Base-by-base conservation (phyloP, 1,140 invertebrate species). In the Bombus waltoni region DNA sequence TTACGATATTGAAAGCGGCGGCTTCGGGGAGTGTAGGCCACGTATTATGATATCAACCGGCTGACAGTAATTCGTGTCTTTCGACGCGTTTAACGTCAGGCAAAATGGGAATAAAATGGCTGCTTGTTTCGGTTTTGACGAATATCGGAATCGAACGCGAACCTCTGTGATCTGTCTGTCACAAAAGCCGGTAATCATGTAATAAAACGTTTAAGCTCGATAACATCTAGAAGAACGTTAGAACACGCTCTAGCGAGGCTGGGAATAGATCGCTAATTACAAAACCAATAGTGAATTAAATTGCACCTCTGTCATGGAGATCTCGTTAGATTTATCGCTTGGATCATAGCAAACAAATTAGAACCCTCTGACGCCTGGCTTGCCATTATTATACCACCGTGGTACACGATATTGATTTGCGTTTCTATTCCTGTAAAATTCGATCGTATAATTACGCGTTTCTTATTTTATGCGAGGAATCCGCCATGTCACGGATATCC, bases 191-290 rank as follows among this genome's bases (percentile, higher is more conserved):
- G 32, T 40, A 76, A 76, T 76, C 53, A 15, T 18, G 53, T n/a
- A 40, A 38, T 59, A 76, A 76, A 76, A 76, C 74, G 32, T 59
- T 38, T 15, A 28, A 40, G 13, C 13, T 25, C 13, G 71, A 73
- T 73, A 73, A 32, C 15, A 44, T 32, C 40, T 44, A 44, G 8
- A 73, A n/a, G 18, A 47, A 32, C 6, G 25, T 18, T 73, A 22
- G 18, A n/a, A 8, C 10, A 25, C 66, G 15, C 40, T 0, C 9
- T 6, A 25, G 13, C 10, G 28, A 5, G 13, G 40, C 6, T 22
- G 66, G 40, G 4, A 73, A 75, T 57, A 75, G 10, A 38, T 76
- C 9, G 74, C 5, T 76, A 76, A 76, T 76, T 76, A 25, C 35
- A 38, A 57, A 38, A 59, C 38, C 57, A 59, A 62, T 77, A 77